Evolutionary conservation across 2,888 invertebrate species (phyloP).

Genomic region (Clusia tigrina): DNA sequence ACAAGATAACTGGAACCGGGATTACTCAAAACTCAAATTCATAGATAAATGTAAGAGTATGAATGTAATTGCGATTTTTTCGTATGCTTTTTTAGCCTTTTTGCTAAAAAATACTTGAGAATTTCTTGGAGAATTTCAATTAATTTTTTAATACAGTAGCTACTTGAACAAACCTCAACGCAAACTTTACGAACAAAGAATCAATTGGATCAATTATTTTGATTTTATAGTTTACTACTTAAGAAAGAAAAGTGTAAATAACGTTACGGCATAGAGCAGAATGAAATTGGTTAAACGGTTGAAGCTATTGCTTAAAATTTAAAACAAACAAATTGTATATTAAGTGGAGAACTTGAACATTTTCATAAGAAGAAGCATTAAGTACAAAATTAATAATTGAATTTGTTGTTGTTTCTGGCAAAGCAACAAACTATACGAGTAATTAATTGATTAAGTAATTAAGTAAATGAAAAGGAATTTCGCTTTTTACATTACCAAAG

Average conservation of each 20-base stretch:
- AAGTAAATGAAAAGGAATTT: conserved; percentile 3
- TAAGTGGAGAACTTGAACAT: conserved; percentile 1
- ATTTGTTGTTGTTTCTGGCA: neutral
- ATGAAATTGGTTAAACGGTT: too few species aligned
- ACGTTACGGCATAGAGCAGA: too few species aligned
- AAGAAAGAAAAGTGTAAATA: neutral
- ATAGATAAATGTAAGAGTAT: neutral
- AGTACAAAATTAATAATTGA: neutral
- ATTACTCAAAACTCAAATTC: neutral
- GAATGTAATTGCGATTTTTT: neutral
- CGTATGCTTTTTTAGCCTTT: neutral
- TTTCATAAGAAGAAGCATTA: neutral
- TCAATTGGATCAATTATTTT: too few species aligned
- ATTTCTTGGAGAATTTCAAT: too few species aligned
- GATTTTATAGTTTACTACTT: neutral
- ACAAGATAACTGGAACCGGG: neutral
- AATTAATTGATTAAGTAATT: conserved; percentile 6
- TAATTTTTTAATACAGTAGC: too few species aligned
- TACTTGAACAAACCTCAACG: conserved; percentile 25
- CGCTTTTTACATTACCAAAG: conserved; percentile 5
- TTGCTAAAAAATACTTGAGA: too few species aligned
- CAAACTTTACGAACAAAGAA: conserved; percentile 26
- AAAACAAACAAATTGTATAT: conserved; percentile 4
- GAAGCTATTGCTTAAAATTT: too few species aligned
- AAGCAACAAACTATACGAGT: too few species aligned